Evolutionary conservation across 2,113 vertebrate species (phyloP).

Genomic region (Corynorhinus townsendii): DNA sequence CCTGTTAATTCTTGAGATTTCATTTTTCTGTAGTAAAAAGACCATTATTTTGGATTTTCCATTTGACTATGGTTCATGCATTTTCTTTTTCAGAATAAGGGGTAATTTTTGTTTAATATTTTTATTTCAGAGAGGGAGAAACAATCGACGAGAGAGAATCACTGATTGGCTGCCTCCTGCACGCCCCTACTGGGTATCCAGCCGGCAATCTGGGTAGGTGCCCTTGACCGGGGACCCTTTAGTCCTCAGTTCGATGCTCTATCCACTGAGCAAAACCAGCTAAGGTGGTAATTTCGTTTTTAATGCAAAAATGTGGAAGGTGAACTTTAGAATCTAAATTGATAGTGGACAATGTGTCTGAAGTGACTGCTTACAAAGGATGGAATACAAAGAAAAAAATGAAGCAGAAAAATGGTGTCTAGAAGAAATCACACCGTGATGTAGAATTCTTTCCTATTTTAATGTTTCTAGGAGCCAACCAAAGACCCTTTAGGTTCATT

Average conservation of each 20-base stretch:
- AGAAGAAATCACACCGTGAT: neutral
- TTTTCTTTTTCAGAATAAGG: neutral
- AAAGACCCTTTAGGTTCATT: constrained; percentile 17
- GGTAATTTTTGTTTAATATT: too few relatives aligned
- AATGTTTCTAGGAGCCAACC: neutral
- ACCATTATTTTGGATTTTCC: neutral
- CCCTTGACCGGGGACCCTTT: too few relatives aligned
- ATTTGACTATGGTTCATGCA: neutral
- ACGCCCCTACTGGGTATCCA: too few relatives aligned
- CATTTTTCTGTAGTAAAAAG: neutral
- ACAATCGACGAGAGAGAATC: too few relatives aligned
- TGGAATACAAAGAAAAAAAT: neutral
- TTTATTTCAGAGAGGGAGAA: too few relatives aligned
- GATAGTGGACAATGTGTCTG: neutral
- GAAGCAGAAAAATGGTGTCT: neutral
- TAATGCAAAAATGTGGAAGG: neutral
- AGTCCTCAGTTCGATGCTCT: too few relatives aligned
- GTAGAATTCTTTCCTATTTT: neutral
- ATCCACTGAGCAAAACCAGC: too few relatives aligned
- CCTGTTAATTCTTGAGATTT: neutral
- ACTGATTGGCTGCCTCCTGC: too few relatives aligned
- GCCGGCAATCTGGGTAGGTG: too few relatives aligned
- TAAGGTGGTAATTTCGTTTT: neutral
- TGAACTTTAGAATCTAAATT: neutral
- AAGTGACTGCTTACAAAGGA: neutral